Evolutionary conservation across 37 sponge, comb jelly and placozoan species (phyloP).

Genomic region (Dysidea cf. avara): DNA sequence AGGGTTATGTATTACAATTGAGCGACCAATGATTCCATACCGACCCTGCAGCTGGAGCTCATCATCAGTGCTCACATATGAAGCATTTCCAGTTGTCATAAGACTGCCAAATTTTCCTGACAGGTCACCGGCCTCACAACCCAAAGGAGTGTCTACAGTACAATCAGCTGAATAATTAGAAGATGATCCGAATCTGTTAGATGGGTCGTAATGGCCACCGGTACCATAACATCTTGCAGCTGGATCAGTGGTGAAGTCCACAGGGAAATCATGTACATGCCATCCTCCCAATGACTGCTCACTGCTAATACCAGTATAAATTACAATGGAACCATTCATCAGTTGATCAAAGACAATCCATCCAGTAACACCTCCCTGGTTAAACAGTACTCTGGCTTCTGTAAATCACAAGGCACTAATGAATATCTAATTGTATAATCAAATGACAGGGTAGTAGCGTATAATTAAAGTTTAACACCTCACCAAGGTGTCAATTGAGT

Average conservation of each 20-base stretch:
- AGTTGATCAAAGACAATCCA: too few relatives aligned
- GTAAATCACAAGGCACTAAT: too few relatives aligned
- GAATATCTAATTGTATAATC: too few relatives aligned
- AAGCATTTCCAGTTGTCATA: background rate
- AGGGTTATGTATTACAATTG: slow-evolving; percentile 34
- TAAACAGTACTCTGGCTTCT: too few relatives aligned
- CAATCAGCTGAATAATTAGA: slow-evolving; percentile 1
- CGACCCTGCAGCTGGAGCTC: background rate
- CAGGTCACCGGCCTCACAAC: slow-evolving; percentile 35
- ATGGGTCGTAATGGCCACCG: slow-evolving; percentile 61
- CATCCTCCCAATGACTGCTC: too few relatives aligned
- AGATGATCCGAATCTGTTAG: background rate
- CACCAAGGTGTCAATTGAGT: too few relatives aligned
- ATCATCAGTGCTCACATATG: too few relatives aligned
- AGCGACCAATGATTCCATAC: slow-evolving; percentile 51
- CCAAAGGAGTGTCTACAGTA: background rate
- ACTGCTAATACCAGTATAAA: too few relatives aligned
- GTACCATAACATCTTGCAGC: slow-evolving; percentile 20
- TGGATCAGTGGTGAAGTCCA: slow-evolving; percentile 40
- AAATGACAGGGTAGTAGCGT: too few relatives aligned
- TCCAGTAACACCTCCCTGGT: too few relatives aligned
- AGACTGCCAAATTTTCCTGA: slow-evolving; percentile 5
- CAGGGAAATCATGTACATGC: slow-evolving; percentile 58
- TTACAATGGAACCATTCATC: too few relatives aligned
- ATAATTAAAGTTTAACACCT: too few relatives aligned